Evolutionary conservation across 2,797 vertebrate genomes (phyloP).

Genomic region (Manis crassicaudata): DNA sequence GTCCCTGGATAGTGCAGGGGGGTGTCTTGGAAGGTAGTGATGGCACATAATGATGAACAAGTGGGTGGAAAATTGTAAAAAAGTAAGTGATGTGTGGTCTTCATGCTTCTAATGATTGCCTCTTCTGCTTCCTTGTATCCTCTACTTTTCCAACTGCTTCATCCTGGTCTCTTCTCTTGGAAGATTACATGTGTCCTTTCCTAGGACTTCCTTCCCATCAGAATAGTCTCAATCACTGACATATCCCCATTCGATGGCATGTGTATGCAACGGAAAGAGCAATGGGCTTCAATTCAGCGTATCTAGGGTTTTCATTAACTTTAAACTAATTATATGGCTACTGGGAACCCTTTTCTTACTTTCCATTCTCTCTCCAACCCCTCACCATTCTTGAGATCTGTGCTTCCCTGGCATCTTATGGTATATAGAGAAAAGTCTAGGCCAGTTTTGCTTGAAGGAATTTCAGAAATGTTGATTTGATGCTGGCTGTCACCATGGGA

Average conservation of each 20-base stretch:
- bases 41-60: not conserved
- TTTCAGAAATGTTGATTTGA: slow-evolving; percentile 1
- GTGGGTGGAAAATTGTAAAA: not conserved
- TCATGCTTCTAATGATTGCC: not conserved
- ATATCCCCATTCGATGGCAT: not conserved
- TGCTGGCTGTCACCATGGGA: not conserved
- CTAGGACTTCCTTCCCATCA: not conserved
- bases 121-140: not conserved
- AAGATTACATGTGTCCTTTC: not conserved
- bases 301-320: slow-evolving; percentile 20
- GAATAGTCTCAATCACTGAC: not conserved
- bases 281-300: not conserved
- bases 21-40: not conserved
- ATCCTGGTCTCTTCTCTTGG: not conserved
- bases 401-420: not conserved
- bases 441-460: not conserved
- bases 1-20: not conserved
- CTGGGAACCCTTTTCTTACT: not conserved
- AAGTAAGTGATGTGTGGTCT: not conserved
- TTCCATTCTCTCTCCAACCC: not conserved
- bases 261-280: not conserved
- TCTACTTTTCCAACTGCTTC: not conserved
- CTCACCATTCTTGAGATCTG: not conserved
- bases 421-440: not conserved
- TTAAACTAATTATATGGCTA: slow-evolving; percentile 3